Base-by-base conservation (phyloP, 2,113 vertebrate species). In the Tetraodon nigroviridis region DNA sequence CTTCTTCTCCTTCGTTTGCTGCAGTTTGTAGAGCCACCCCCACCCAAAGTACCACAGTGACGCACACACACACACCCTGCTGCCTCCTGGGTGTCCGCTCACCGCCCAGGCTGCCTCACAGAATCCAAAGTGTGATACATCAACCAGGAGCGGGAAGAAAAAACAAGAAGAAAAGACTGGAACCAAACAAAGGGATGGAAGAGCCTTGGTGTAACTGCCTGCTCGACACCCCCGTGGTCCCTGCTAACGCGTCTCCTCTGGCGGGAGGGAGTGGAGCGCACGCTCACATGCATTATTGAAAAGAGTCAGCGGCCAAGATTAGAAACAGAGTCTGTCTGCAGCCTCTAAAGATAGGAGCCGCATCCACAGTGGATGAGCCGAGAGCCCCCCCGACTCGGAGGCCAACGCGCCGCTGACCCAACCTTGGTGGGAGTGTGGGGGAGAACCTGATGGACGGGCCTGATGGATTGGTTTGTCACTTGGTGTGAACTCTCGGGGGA, bases 331-430 rank as follows among this genome's bases (percentile, higher is more conserved):
- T 44, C 61, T 41, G 61, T 17, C 69, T 57, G 58, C 57, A 61
- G 84, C 56, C 62, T 41, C 82, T 85, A 87, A 83, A 88, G 67
- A 90, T 90, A 90, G 85, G 79, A 87, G 84, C 80, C 84, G 84
- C 74, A 78, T 86, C 73, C 59, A 69, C 58, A 21, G 41, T 32
- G 18, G 55, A 73, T 74, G 62, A 56, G 69, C 77, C 69, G 74
- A 17, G 40, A 40, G 49, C 20, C 24, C 59, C 55, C 48, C 21
- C n/a, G n/a, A n/a, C n/a, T n/a, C n/a, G 42, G 12, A 58, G 32
- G 42, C 17, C 7, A 11, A 42, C 14, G 40, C 48, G 22, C 4
- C 41, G 16, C 2, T 12, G 58, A 62, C 37, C 54, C 22, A 51
- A 67, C 61, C 27, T 45, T 18, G 16, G 20, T 54, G 46, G 55